Evolutionary conservation across 2,797 vertebrate species (phyloP).

Genomic region (Lepilemur septentrionalis): DNA sequence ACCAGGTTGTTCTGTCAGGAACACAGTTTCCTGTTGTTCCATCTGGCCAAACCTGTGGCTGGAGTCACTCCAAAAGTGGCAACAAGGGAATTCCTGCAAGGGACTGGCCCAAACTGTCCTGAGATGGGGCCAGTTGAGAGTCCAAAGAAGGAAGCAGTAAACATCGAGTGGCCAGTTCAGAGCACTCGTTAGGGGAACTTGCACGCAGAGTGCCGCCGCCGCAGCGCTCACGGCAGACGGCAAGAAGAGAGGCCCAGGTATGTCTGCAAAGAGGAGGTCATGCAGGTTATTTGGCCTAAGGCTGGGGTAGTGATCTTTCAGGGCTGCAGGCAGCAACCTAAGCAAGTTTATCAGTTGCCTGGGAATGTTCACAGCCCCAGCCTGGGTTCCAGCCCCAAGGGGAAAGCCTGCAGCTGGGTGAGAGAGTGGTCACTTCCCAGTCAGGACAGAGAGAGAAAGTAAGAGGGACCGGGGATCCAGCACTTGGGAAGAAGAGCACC

Average conservation of each 20-base stretch:
- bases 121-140: neutral
- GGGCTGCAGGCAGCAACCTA: neutral
- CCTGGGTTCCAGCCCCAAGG: neutral
- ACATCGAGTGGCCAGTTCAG: neutral
- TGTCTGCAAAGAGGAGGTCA: rapidly evolving
- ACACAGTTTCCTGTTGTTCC: neutral
- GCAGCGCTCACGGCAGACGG: rapidly evolving
- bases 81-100: neutral
- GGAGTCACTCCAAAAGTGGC: neutral
- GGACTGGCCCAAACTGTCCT: neutral
- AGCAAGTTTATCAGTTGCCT: neutral
- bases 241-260: too few species aligned
- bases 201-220: rapidly evolving
- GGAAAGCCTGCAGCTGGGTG: neutral
- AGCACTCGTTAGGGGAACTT: neutral
- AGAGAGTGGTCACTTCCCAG: neutral
- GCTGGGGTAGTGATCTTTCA: neutral
- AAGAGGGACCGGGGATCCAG: too few species aligned
- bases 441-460: neutral
- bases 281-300: neutral
- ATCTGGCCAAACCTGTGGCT: neutral
- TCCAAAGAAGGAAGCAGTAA: neutral
- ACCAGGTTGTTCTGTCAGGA: neutral
- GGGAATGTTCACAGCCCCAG: neutral
- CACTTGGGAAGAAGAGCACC: neutral